phyloP scores from a whole-genome alignment of 53 echinoderm and acorn worm species.

The Holothuria scabra region DNA sequence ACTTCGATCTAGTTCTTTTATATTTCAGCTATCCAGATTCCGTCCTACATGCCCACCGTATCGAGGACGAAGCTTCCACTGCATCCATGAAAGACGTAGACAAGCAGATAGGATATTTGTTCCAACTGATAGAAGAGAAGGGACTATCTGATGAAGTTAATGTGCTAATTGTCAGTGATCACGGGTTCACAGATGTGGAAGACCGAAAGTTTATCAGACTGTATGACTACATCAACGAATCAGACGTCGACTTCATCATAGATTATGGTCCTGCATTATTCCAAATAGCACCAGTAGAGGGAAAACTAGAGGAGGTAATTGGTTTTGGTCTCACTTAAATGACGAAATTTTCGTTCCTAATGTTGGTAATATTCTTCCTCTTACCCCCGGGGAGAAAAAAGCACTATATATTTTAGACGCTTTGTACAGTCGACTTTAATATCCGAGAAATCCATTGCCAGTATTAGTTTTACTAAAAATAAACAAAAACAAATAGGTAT shows the following conservation, averaged over 20 bases:
- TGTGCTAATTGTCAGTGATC: slow-evolving; percentile 59
- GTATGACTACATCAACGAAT: slow-evolving; percentile 56
- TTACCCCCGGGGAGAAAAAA: too few relatives aligned
- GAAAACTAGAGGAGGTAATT: slow-evolving; percentile 6
- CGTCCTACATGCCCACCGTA: slow-evolving; percentile 26
- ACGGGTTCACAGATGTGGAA: slow-evolving; percentile 48
- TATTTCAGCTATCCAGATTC: slow-evolving; percentile 55
- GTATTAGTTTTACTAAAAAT: too few relatives aligned
- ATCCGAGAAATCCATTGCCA: too few relatives aligned
- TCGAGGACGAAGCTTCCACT: not conserved
- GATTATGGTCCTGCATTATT: slow-evolving; percentile 57
- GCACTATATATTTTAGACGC: too few relatives aligned
- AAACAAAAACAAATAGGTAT: too few relatives aligned
- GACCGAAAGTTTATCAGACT: slow-evolving; percentile 42
- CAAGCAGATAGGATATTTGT: slow-evolving; percentile 25
- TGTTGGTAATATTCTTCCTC: too few relatives aligned
- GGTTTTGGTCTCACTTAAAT: too few relatives aligned
- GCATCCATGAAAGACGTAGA: slow-evolving; percentile 41
- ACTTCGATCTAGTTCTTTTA: slow-evolving; percentile 49
- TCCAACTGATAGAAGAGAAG: slow-evolving; percentile 24
- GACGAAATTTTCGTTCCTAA: too few relatives aligned
- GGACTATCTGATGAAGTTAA: slow-evolving; percentile 52
- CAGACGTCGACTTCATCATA: slow-evolving; percentile 55
- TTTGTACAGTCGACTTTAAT: too few relatives aligned
- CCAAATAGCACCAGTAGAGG: slow-evolving; percentile 14